A percentile compares a stretch with the other conserved stretches of the same genome.
phyloP scores from a whole-genome alignment of 2,888 invertebrate genomes.

The Eristalis pertinax region DNA sequence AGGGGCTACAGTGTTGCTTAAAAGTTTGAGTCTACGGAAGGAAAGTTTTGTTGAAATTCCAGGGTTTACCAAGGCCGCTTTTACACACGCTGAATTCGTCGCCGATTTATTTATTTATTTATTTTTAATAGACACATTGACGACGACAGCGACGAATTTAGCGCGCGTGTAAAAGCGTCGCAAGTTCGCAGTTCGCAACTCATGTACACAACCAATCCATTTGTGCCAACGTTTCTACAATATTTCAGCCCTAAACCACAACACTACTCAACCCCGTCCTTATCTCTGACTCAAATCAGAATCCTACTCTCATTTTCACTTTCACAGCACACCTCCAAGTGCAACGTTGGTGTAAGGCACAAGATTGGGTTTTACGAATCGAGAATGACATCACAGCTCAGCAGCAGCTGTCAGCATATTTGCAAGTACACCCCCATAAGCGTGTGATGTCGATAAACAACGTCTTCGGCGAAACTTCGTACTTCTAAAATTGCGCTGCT shows the following conservation, averaged over 20 bases:
- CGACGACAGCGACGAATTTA: too few species aligned
- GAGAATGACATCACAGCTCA: neutral
- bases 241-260: neutral
- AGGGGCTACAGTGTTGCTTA: too few species aligned
- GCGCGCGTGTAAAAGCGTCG: too few species aligned
- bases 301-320: neutral
- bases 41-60: too few species aligned
- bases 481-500: neutral
- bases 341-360: neutral
- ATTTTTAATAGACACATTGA: too few species aligned
- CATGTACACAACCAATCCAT: too few species aligned
- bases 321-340: neutral
- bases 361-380: neutral
- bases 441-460: neutral
- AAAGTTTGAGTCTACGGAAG: too few species aligned
- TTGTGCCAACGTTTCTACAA: neutral
- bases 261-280: neutral
- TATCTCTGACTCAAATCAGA: neutral
- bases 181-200: too few species aligned
- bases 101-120: too few species aligned
- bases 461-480: neutral
- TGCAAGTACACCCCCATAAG: neutral
- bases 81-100: too few species aligned
- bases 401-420: neutral
- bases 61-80: too few species aligned